phyloP scores from a whole-genome alignment of 2,113 vertebrate species.

The Rallus limicola region DNA sequence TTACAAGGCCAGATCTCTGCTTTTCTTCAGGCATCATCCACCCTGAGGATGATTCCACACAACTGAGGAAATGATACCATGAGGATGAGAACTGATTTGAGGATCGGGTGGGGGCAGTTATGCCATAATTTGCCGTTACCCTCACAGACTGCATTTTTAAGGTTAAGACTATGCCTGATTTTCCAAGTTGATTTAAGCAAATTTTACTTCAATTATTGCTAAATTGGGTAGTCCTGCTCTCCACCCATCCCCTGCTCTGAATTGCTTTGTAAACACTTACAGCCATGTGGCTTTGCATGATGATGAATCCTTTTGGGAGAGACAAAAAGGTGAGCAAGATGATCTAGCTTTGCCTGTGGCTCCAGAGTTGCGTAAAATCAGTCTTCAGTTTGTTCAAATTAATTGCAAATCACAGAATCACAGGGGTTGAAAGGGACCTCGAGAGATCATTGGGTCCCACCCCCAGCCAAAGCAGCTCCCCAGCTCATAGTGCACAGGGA shows the following conservation, averaged over 20 bases:
- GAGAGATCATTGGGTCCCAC: no score
- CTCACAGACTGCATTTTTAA: background rate
- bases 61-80: background rate
- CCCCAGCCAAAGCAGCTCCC: no score
- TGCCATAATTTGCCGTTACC: background rate
- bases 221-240: background rate
- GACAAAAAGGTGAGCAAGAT: background rate
- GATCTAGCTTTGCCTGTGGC: background rate
- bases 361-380: background rate
- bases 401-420: background rate
- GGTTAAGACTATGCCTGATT: background rate
- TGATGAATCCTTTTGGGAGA: background rate
- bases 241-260: background rate
- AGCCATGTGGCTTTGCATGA: background rate
- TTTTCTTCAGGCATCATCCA: background rate
- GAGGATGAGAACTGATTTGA: background rate
- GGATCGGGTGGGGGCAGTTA: background rate
- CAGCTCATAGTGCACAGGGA: no score
- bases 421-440: no score
- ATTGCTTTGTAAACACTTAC: background rate
- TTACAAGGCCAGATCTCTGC: background rate
- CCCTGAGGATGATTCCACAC: background rate
- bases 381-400: background rate
- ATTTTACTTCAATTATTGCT: background rate
- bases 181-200: background rate